Conservation (phyloP, 2,888 invertebrate species). For the Zaprionus obscuricornis region DNA sequence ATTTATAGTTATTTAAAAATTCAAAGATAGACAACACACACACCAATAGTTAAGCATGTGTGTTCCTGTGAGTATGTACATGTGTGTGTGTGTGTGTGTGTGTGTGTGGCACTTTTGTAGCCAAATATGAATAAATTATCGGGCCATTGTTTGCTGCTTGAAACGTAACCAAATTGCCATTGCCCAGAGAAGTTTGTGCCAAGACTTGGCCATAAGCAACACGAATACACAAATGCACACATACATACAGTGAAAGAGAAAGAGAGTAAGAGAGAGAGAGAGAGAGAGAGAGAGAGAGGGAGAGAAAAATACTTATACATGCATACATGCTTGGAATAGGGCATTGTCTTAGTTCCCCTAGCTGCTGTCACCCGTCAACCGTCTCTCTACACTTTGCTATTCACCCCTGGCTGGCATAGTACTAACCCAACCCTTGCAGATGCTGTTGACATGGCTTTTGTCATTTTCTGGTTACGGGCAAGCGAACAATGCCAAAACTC, state of each 20-base stretch:
- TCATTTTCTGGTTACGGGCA: constrained; percentile 76
- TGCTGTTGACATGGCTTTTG: constrained; percentile 76
- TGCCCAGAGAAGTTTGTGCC: constrained; percentile 42
- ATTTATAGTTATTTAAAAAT: constrained; percentile 79
- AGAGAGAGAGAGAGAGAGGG: too few species aligned
- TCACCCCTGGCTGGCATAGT: background rate
- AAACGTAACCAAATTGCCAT: constrained; percentile 65
- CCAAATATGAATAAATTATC: constrained; percentile 76
- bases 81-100: background rate
- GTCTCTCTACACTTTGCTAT: background rate
- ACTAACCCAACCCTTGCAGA: constrained; percentile 54
- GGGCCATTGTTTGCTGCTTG: constrained; percentile 69
- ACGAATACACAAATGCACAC: constrained; percentile 43
- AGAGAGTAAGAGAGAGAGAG: too few species aligned
- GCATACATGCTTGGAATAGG: constrained; percentile 3
- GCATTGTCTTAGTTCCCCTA: constrained; percentile 58
- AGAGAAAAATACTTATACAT: constrained; percentile 52
- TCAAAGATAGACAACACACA: constrained; percentile 41
- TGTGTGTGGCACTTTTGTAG: constrained; percentile 59
- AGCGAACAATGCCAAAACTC: constrained; percentile 61
- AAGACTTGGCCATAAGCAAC: constrained; percentile 68
- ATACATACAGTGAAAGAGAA: constrained; percentile 22
- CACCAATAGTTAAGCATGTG: background rate
- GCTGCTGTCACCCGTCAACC: constrained; percentile 2
- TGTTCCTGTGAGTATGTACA: constrained; percentile 1